These are phyloP conservation scores for Aproaerema taeniolella DNA, from an alignment of 2,888 invertebrate species.

Conservation along the genomic window DNA sequence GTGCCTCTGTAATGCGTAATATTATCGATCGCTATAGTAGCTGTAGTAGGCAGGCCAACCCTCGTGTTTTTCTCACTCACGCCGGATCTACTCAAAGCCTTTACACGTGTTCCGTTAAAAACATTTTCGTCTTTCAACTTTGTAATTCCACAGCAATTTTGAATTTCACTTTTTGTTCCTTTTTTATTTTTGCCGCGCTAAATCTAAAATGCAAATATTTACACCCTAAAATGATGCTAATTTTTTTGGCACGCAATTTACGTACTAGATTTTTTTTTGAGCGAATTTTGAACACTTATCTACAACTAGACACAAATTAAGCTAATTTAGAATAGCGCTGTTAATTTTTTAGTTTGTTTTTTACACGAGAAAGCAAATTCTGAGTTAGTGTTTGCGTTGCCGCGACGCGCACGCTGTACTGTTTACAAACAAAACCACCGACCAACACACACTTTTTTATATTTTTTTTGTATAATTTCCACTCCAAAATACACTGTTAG, in stretches of 20 bases:
- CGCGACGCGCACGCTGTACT: conserved; percentile 57
- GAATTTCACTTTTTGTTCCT: not conserved
- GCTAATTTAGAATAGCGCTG: conserved; percentile 28
- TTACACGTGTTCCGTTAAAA: conserved; percentile 38
- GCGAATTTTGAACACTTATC: conserved; percentile 25
- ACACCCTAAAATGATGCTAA: conserved; percentile 17
- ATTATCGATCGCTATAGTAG: conserved; percentile 75
- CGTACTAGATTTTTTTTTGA: conserved; percentile 30
- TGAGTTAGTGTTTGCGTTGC: conserved; percentile 41
- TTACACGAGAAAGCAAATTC: conserved; percentile 29
- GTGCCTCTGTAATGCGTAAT: conserved; percentile 72
- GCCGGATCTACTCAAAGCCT: conserved; percentile 46
- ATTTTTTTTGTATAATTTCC: conserved; percentile 16
- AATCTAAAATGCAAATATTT: conserved; percentile 1
- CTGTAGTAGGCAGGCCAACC: conserved; percentile 48
- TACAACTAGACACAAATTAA: conserved; percentile 18
- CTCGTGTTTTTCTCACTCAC: conserved; percentile 51
- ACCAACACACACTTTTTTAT: conserved; percentile 38
- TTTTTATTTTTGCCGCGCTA: conserved; percentile 11
- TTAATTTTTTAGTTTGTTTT: conserved; percentile 23
- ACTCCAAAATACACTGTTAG: not conserved
- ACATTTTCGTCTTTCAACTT: too few species aligned
- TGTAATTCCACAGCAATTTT: too few species aligned
- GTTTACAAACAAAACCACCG: conserved; percentile 68
- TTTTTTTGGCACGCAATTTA: conserved; percentile 36